Evolutionary conservation across 30 jellyfish, hydroid and myxozoan genomes (phyloP).

Genomic region (Chrysaora quinquecirrha): DNA sequence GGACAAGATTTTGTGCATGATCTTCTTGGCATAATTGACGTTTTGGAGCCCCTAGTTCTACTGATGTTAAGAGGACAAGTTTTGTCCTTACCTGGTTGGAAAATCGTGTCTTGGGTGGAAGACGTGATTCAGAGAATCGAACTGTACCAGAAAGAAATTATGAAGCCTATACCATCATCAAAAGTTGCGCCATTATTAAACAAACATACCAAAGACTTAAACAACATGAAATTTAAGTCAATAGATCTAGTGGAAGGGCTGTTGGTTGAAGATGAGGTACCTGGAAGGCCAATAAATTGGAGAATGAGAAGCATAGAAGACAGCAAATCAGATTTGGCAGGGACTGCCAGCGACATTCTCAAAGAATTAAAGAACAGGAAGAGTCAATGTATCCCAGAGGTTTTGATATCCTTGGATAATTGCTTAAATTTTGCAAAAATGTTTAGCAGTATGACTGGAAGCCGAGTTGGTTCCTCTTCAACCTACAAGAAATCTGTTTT

Average conservation of each 20-base stretch:
- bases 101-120: not conserved
- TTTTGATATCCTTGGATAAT: too few relatives aligned
- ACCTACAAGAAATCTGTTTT: not conserved
- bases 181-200: not conserved
- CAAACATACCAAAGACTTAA: not conserved
- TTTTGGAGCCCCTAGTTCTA: slow-evolving; percentile 20
- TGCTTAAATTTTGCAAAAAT: not conserved
- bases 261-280: not conserved
- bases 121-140: not conserved
- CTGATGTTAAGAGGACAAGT: slow-evolving; percentile 12
- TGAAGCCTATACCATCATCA: not conserved
- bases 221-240: not conserved
- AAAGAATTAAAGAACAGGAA: not conserved
- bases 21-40: slow-evolving; percentile 14
- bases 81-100: slow-evolving; percentile 6
- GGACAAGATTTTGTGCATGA: slow-evolving; percentile 12
- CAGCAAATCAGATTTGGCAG: not conserved
- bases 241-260: not conserved
- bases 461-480: not conserved
- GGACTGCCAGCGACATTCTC: not conserved
- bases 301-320: not conserved
- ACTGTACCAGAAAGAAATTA: not conserved
- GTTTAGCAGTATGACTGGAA: not conserved
- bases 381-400: not conserved
- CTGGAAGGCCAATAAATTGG: not conserved